Percentiles rank a stretch among this genome's conserved stretches.
Evolutionary conservation across 2,888 invertebrate species (phyloP).

Genomic region (Alloscopus bannaensis): DNA sequence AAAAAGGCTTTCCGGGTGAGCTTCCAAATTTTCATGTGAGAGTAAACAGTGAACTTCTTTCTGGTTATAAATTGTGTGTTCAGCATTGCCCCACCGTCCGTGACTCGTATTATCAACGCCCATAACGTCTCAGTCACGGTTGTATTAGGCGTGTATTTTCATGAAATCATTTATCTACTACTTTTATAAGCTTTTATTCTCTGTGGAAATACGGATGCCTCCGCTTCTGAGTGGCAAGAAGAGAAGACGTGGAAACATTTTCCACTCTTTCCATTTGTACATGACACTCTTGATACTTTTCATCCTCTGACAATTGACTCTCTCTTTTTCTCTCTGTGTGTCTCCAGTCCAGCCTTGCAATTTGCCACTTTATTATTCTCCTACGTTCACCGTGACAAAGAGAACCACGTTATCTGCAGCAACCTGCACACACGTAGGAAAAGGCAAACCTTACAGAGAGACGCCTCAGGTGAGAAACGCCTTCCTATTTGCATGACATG

Average conservation of each 20-base stretch:
- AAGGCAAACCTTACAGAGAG: background rate
- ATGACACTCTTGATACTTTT: background rate
- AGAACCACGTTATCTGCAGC: too few species aligned
- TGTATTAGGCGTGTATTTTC: too few species aligned
- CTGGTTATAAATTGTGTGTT: background rate
- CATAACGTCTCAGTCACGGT: too few species aligned
- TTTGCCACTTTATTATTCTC: background rate
- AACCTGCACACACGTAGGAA: background rate
- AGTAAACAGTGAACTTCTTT: background rate
- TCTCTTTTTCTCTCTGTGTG: background rate
- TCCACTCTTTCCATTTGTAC: background rate
- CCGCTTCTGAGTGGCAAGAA: background rate
- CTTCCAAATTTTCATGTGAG: background rate
- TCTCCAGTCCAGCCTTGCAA: background rate
- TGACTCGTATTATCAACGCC: too few species aligned
- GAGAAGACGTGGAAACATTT: background rate
- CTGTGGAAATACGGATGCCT: background rate
- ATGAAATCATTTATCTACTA: background rate
- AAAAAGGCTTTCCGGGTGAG: background rate
- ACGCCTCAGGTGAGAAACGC: too few species aligned
- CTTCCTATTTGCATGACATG: too few species aligned
- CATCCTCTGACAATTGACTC: background rate
- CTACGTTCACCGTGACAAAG: background rate
- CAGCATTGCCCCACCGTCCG: too few species aligned
- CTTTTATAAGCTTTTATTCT: background rate